These are phyloP conservation scores for Phymastichus coffea DNA, from an alignment of 1,140 invertebrate species.

Conservation along the genomic window DNA sequence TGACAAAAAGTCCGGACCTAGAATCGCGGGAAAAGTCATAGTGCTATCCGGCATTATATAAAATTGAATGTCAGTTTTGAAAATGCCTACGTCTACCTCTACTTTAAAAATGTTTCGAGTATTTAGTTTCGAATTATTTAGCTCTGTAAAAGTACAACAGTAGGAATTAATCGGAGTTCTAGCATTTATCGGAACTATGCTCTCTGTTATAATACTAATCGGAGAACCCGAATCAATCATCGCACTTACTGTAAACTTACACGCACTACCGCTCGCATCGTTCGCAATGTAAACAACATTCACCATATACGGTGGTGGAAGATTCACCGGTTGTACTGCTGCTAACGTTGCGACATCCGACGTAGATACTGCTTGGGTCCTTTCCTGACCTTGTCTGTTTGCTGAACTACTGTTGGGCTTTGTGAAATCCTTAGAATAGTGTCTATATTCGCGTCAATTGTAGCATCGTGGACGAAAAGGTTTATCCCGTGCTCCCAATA, in stretches of 20 bases:
- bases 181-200: neutral
- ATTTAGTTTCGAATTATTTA: neutral
- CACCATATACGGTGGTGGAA: too few relatives aligned
- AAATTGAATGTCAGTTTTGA: neutral
- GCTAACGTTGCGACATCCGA: too few relatives aligned
- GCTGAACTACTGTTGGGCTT: neutral
- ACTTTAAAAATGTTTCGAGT: too few relatives aligned
- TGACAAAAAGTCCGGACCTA: neutral
- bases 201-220: neutral
- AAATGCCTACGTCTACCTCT: neutral
- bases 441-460: neutral
- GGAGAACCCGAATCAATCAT: neutral
- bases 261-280: neutral
- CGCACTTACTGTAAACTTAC: neutral
- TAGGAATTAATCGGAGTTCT: too few relatives aligned
- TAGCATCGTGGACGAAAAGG: neutral
- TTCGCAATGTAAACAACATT: too few relatives aligned
- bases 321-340: too few relatives aligned
- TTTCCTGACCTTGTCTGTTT: too few relatives aligned
- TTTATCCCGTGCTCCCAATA: neutral
- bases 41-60: too few relatives aligned
- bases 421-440: neutral
- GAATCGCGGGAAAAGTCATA: too few relatives aligned
- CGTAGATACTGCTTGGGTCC: too few relatives aligned
- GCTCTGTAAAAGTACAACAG: neutral